Conservation (phyloP, 2,113 vertebrate species). For the Seriola dumerili region DNA sequence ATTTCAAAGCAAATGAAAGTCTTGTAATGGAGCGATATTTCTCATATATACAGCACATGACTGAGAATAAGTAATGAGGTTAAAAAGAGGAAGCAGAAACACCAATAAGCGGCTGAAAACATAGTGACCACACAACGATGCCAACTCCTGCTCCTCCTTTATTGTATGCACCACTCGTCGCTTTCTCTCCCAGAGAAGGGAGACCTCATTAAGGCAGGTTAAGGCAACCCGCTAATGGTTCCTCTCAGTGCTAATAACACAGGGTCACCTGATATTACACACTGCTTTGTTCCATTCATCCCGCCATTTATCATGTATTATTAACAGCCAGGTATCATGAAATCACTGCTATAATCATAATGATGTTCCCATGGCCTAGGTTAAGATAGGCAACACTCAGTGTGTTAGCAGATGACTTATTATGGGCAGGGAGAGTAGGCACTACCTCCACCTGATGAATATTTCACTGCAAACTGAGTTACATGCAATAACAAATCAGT, state of each 20-base stretch:
- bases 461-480: conserved; percentile 55
- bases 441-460: conserved; percentile 54
- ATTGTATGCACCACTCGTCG: conserved; percentile 65
- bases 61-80: not conserved
- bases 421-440: conserved; percentile 39
- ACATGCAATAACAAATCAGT: conserved; percentile 58
- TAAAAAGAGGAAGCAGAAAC: conserved; percentile 9
- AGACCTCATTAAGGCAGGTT: conserved; percentile 85
- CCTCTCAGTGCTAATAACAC: conserved; percentile 82
- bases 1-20: not conserved
- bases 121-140: conserved; percentile 20
- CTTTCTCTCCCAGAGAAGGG: conserved; percentile 74
- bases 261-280: conserved; percentile 81
- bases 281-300: conserved; percentile 79
- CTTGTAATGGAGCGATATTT: conserved; percentile 6
- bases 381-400: conserved; percentile 63
- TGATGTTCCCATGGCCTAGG: conserved; percentile 67
- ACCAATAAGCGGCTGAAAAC: conserved; percentile 24
- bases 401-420: conserved; percentile 67
- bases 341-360: conserved; percentile 71
- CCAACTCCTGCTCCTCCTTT: conserved; percentile 40
- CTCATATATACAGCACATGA: not conserved
- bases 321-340: conserved; percentile 69
- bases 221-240: conserved; percentile 82
- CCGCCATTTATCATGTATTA: conserved; percentile 81